These are phyloP conservation scores for Hemithea aestivaria DNA, from an alignment of 2,888 invertebrate genomes.

Conservation along the genomic window DNA sequence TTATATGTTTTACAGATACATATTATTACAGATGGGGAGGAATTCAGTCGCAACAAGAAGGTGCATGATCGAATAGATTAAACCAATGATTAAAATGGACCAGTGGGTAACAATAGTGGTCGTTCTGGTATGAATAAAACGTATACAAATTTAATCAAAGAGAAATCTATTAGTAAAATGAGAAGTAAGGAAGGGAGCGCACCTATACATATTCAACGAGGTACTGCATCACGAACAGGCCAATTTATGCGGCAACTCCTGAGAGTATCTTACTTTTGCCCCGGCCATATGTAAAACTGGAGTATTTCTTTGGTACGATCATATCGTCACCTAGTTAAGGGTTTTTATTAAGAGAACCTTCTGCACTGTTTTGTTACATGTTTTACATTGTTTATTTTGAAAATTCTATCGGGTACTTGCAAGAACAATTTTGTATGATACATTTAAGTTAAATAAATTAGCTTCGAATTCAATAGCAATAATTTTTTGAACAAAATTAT, in stretches of 20 bases:
- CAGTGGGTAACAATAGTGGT: slow-evolving; percentile 67
- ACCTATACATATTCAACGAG: slow-evolving; percentile 79
- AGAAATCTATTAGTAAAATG: slow-evolving; percentile 80
- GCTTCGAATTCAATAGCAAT: too few relatives aligned
- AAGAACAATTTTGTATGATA: too few relatives aligned
- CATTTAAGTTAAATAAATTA: too few relatives aligned
- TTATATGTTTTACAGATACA: slow-evolving; percentile 3
- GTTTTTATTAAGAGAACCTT: slow-evolving; percentile 23
- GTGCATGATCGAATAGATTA: too few relatives aligned
- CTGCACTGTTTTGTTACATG: slow-evolving; percentile 8
- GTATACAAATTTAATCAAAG: slow-evolving; percentile 76
- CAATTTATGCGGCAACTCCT: slow-evolving; percentile 74
- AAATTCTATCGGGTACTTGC: neutral
- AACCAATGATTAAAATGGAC: slow-evolving; percentile 60
- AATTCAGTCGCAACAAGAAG: too few relatives aligned
- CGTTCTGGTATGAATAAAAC: slow-evolving; percentile 72
- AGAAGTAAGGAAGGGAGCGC: slow-evolving; percentile 78
- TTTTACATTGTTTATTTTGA: neutral
- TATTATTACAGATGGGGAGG: neutral
- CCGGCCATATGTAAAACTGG: slow-evolving; percentile 74
- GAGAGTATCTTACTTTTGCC: slow-evolving; percentile 74
- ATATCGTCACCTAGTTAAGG: slow-evolving; percentile 61
- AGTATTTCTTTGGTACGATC: slow-evolving; percentile 65
- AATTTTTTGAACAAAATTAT: too few relatives aligned
- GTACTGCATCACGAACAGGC: slow-evolving; percentile 77